Percentiles rank a stretch among this genome's conserved stretches.
Evolutionary conservation across 2,888 invertebrate genomes (phyloP).

Genomic region (Asteroscopus sphinx): DNA sequence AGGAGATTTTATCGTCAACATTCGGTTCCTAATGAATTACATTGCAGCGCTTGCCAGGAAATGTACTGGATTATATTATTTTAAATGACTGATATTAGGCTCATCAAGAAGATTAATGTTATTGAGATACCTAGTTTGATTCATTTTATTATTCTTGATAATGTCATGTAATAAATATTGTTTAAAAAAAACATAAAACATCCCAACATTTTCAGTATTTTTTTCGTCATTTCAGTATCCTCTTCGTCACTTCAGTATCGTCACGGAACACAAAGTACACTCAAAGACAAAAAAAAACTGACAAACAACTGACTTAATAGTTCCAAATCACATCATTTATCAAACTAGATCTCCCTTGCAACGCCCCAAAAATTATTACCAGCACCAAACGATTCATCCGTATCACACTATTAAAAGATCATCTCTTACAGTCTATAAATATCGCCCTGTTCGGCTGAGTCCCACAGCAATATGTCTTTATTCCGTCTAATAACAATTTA

Average conservation of each 20-base stretch:
- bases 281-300: constrained; percentile 22
- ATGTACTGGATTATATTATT: constrained; percentile 21
- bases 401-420: constrained; percentile 85
- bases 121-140: constrained; percentile 1
- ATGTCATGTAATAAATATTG: neutral
- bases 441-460: constrained; percentile 60
- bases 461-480: constrained; percentile 87
- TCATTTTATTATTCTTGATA: constrained; percentile 27
- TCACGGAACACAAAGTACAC: constrained; percentile 19
- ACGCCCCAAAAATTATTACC: constrained; percentile 62
- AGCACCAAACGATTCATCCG: constrained; percentile 64
- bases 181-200: neutral
- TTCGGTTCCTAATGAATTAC: constrained; percentile 54
- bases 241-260: constrained; percentile 13
- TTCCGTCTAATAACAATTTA: constrained; percentile 89
- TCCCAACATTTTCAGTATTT: constrained; percentile 7
- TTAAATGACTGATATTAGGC: constrained; percentile 42
- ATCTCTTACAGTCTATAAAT: constrained; percentile 85
- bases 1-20: constrained; percentile 62
- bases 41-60: constrained; percentile 28
- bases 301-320: constrained; percentile 47
- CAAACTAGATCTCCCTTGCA: constrained; percentile 55
- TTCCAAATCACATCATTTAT: constrained; percentile 55
- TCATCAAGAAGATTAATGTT: constrained; percentile 34
- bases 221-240: constrained; percentile 4